Evolutionary conservation across 2,888 invertebrate genomes (phyloP).

Genomic region (Cynaeus angustus): DNA sequence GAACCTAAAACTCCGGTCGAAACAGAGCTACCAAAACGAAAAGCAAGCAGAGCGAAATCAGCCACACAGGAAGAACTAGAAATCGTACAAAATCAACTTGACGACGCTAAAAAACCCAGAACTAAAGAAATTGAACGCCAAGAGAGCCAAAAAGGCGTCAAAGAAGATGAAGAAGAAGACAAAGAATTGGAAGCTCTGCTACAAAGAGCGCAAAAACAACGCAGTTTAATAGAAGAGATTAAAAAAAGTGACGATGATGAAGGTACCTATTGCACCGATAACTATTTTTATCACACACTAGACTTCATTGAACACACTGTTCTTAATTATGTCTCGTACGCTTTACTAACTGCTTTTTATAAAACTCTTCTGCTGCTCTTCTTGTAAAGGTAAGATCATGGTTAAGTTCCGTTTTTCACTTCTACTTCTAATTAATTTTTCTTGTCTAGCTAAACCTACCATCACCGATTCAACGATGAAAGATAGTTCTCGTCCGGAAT

Average conservation of each 20-base stretch:
- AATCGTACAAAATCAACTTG: slow-evolving; percentile 52
- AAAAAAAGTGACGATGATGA: slow-evolving; percentile 65
- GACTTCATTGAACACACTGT: slow-evolving; percentile 23
- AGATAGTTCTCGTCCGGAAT: slow-evolving; percentile 85
- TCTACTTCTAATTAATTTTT: not conserved
- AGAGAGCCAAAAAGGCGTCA: slow-evolving; percentile 61
- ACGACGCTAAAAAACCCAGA: slow-evolving; percentile 52
- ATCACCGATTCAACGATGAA: slow-evolving; percentile 83
- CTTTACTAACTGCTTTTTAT: slow-evolving; percentile 44
- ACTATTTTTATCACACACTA: not conserved
- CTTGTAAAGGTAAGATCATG: slow-evolving; percentile 37
- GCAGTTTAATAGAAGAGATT: slow-evolving; percentile 81
- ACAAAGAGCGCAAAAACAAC: slow-evolving; percentile 79
- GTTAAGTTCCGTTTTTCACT: not conserved
- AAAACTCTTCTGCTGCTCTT: slow-evolving; percentile 16
- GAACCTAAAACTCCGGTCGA: slow-evolving; percentile 64
- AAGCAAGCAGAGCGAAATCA: slow-evolving; percentile 56
- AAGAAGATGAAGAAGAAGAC: slow-evolving; percentile 73
- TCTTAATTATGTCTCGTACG: slow-evolving; percentile 22
- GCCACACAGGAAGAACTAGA: slow-evolving; percentile 58
- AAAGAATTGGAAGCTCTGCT: slow-evolving; percentile 79
- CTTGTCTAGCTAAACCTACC: slow-evolving; percentile 78
- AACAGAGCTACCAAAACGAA: slow-evolving; percentile 68
- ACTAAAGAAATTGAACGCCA: slow-evolving; percentile 56
- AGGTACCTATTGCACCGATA: slow-evolving; percentile 40